phyloP scores from a whole-genome alignment of 1,140 invertebrate species.

The Brachionus manjavacas region DNA sequence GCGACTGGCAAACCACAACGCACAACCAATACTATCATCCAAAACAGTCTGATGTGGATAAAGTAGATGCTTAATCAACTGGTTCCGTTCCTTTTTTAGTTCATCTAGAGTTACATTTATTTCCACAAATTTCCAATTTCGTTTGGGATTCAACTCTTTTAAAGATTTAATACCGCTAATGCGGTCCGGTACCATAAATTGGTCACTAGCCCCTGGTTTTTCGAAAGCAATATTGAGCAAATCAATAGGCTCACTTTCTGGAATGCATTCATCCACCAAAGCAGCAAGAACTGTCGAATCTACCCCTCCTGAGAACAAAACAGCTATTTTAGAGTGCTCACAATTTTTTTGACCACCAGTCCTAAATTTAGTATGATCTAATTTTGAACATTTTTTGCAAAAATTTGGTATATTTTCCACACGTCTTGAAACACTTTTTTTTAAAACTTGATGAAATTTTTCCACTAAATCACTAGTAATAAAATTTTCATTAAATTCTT shows the following conservation, averaged over 20 bases:
- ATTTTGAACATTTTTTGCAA: conserved; percentile 20
- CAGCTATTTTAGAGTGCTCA: conserved; percentile 70
- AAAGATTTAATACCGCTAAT: conserved; percentile 66
- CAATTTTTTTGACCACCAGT: conserved; percentile 45
- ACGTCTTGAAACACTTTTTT: conserved; percentile 14
- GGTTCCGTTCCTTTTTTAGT: conserved; percentile 60
- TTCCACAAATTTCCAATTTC: conserved; percentile 70
- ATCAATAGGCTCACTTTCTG: conserved; percentile 71
- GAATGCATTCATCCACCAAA: conserved; percentile 69
- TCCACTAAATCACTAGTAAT: neutral
- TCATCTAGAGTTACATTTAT: conserved; percentile 70
- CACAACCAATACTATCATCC: conserved; percentile 88
- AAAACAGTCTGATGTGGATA: conserved; percentile 70
- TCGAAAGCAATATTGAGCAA: conserved; percentile 94
- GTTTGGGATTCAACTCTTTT: conserved; percentile 69
- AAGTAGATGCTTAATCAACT: conserved; percentile 69
- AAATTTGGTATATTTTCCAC: conserved; percentile 44
- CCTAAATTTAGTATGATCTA: neutral
- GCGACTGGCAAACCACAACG: conserved; percentile 87
- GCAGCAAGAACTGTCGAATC: conserved; percentile 83
- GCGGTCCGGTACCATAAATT: conserved; percentile 52
- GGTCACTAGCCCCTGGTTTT: conserved; percentile 49
- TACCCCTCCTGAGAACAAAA: conserved; percentile 90
- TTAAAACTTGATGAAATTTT: conserved; percentile 39
- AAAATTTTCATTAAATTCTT: neutral